Evolutionary conservation across 2,113 vertebrate genomes (phyloP).

Genomic region (Megaptera novaeangliae): DNA sequence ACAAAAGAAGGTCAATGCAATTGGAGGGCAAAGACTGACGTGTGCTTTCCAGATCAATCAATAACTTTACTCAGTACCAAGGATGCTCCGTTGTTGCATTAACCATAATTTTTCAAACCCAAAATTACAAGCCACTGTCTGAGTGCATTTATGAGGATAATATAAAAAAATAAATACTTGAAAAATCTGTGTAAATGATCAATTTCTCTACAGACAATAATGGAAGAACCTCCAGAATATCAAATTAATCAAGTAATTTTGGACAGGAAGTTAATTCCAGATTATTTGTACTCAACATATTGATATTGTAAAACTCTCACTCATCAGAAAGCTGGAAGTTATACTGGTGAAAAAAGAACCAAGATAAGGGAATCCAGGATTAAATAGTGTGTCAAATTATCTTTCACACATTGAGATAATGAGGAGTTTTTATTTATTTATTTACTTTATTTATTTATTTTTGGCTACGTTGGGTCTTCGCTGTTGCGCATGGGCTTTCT

Average conservation of each 20-base stretch:
- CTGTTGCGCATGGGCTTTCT: no score
- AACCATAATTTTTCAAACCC: neutral
- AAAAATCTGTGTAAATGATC: neutral
- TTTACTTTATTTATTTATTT: no score
- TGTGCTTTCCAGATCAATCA: neutral
- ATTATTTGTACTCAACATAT: neutral
- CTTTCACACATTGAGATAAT: neutral
- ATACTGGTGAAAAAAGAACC: neutral
- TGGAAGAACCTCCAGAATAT: neutral
- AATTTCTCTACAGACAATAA: neutral
- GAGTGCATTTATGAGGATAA: neutral
- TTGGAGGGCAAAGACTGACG: neutral
- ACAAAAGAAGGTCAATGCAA: neutral
- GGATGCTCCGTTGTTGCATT: accelerated
- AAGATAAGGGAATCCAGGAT: neutral
- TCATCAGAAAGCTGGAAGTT: neutral
- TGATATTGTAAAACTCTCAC: neutral
- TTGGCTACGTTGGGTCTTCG: no score
- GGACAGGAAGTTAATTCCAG: neutral
- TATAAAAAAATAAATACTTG: neutral
- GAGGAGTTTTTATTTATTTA: neutral
- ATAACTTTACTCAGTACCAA: neutral
- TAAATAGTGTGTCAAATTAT: neutral
- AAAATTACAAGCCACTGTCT: neutral
- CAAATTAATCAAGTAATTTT: neutral